Conservation (phyloP, 2,113 vertebrate genomes). For the Athene cunicularia region DNA sequence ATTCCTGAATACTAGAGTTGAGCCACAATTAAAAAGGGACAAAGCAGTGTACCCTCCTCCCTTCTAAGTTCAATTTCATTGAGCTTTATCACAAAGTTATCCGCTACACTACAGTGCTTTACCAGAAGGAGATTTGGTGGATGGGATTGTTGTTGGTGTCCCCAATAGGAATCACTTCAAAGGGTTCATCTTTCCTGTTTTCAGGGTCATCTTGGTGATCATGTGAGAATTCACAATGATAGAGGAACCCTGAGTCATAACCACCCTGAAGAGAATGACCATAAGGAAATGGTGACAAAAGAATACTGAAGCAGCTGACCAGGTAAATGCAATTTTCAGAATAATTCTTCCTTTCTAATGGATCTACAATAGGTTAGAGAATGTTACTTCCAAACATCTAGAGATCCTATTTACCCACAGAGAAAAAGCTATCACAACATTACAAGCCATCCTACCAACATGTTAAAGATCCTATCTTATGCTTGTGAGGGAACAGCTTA, state of each 20-base stretch:
- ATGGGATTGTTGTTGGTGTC: constrained; percentile 81
- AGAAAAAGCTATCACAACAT: not conserved
- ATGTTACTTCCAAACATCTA: not conserved
- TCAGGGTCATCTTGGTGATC: constrained; percentile 55
- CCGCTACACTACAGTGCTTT: not conserved
- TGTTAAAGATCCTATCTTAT: not conserved
- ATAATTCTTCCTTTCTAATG: not conserved
- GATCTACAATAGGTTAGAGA: not conserved
- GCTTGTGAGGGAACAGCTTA: not conserved
- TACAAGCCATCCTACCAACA: not conserved
- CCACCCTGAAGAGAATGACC: constrained; percentile 77
- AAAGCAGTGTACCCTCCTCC: not conserved
- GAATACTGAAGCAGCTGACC: not conserved
- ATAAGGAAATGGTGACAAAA: not conserved
- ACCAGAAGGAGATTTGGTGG: constrained; percentile 85
- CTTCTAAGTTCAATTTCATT: not conserved
- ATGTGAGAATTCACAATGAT: constrained; percentile 87
- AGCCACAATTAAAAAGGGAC: not conserved
- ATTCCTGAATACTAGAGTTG: not conserved
- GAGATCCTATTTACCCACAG: not conserved
- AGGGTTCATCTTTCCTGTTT: constrained; percentile 82
- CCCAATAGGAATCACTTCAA: constrained; percentile 77
- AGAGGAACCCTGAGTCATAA: constrained; percentile 90
- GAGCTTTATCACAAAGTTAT: not conserved
- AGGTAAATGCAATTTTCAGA: not conserved